Evolutionary conservation across 2,797 vertebrate species (phyloP).

Genomic region (Etheostoma nigrum): DNA sequence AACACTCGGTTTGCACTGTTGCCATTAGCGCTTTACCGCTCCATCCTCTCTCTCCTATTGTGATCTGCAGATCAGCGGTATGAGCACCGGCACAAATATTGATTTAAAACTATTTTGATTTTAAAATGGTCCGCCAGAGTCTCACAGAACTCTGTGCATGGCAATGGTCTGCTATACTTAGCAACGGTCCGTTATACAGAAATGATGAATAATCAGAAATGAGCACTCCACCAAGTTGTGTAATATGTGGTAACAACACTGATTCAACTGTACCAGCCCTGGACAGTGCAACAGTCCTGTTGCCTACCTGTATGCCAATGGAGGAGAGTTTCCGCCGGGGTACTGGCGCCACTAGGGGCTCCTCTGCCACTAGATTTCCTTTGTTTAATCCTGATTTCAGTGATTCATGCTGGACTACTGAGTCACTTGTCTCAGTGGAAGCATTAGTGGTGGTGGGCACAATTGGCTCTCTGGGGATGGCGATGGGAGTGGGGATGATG

Average conservation of each 20-base stretch:
- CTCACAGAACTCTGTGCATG: no score
- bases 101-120: no score
- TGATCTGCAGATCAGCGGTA: no score
- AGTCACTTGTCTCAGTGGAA: conserved; percentile 85
- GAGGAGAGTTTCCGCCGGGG: conserved; percentile 97
- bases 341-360: conserved; percentile 86
- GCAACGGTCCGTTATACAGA: no score
- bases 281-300: not conserved
- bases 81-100: no score
- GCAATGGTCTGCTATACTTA: no score
- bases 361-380: conserved; percentile 86
- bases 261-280: not conserved
- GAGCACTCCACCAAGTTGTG: no score
- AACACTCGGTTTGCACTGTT: no score
- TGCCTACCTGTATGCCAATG: conserved; percentile 97
- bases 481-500: conserved; percentile 84
- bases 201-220: no score
- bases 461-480: conserved; percentile 80
- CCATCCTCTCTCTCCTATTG: no score
- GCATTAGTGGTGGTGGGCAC: conserved; percentile 81
- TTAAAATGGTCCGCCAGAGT: no score
- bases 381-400: conserved; percentile 84
- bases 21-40: no score
- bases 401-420: conserved; percentile 86
- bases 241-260: conserved; percentile 2